phyloP scores from a whole-genome alignment of 2,113 vertebrate genomes.

The Glareola pratincola region DNA sequence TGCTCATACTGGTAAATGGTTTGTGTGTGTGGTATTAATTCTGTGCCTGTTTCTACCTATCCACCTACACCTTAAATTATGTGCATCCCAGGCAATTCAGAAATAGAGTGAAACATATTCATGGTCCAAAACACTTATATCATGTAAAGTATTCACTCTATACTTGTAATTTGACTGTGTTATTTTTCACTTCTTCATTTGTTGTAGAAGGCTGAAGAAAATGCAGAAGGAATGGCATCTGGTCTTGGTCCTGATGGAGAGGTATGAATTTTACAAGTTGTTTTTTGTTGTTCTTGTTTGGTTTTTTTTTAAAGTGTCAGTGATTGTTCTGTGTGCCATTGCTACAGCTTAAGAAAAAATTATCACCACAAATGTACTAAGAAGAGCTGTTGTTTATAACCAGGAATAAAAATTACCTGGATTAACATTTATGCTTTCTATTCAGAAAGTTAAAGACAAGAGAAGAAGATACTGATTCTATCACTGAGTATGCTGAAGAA shows the following conservation, averaged over 20 bases:
- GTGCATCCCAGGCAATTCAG: not conserved
- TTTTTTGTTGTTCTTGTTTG: accelerated
- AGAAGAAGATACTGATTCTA: not conserved
- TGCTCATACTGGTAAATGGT: not conserved
- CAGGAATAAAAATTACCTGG: not conserved
- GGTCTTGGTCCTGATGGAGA: constrained; percentile 94
- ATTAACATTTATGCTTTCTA: not conserved
- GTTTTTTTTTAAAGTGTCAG: not conserved
- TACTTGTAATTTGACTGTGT: not conserved
- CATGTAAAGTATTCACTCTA: not conserved
- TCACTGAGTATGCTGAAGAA: not conserved
- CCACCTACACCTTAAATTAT: not conserved
- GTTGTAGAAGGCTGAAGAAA: constrained; percentile 88
- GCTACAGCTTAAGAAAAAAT: not conserved
- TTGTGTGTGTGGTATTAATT: not conserved
- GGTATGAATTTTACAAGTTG: constrained; percentile 68
- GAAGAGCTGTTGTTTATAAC: not conserved
- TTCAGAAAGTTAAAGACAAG: not conserved
- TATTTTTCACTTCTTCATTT: constrained; percentile 22
- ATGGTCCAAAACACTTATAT: not conserved
- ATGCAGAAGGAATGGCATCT: constrained; percentile 85
- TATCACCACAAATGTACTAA: not conserved
- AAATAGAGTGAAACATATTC: not conserved
- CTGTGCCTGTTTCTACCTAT: not conserved
- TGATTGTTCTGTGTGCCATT: not conserved